Percentiles rank a stretch among this genome's conserved stretches.
These are phyloP conservation scores for Mya arenaria DNA, from an alignment of 1,140 invertebrate species.

Conservation along the genomic window DNA sequence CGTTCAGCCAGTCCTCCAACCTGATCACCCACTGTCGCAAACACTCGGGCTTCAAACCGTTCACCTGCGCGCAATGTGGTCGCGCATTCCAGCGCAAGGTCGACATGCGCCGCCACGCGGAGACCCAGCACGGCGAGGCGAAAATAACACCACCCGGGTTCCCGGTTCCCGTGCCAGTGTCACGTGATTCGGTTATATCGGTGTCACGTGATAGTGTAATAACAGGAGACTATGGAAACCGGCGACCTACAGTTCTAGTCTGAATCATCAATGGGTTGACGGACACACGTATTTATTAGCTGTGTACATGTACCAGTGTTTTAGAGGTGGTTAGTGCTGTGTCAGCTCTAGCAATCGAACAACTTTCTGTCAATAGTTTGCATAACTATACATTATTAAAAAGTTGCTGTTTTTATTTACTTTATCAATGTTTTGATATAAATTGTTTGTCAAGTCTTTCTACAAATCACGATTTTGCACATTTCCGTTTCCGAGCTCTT, in stretches of 20 bases:
- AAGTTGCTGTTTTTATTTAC: too few species aligned
- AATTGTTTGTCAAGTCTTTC: too few species aligned
- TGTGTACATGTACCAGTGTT: too few species aligned
- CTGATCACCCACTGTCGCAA: constrained; percentile 99
- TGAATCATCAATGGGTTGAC: too few species aligned
- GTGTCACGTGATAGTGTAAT: not conserved
- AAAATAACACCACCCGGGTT: constrained; percentile 68
- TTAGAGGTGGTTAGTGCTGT: too few species aligned
- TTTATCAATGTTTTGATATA: too few species aligned
- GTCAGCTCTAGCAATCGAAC: too few species aligned
- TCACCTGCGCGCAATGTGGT: constrained; percentile 96
- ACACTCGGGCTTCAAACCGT: constrained; percentile 99
- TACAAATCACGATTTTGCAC: too few species aligned
- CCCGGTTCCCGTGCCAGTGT: constrained; percentile 12
- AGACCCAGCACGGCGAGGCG: constrained; percentile 90
- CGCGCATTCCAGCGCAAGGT: constrained; percentile 96
- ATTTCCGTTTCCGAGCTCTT: too few species aligned
- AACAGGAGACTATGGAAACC: not conserved
- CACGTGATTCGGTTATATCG: constrained; percentile 37
- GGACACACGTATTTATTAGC: too few species aligned
- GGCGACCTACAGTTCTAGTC: not conserved
- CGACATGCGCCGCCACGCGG: constrained; percentile 91
- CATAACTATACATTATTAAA: too few species aligned
- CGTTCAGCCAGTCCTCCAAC: constrained; percentile 99
- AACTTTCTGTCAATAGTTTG: too few species aligned